phyloP scores from a whole-genome alignment of 2,113 vertebrate genomes.

The Lophius piscatorius region DNA sequence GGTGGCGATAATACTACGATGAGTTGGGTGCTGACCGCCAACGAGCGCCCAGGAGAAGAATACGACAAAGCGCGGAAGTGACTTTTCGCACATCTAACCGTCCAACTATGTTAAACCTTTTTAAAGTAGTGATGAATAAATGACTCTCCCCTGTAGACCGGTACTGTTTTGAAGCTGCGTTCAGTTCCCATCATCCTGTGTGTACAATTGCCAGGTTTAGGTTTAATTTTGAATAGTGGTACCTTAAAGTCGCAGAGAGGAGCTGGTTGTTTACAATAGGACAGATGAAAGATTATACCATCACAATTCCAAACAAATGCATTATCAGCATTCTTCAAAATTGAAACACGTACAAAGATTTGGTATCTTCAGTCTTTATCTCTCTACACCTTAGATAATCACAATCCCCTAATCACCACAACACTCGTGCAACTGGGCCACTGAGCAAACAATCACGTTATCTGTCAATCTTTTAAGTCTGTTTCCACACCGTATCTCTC shows the following conservation, averaged over 20 bases:
- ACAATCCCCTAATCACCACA: constrained; percentile 63
- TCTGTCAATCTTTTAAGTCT: constrained; percentile 72
- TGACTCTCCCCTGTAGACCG: too few relatives aligned
- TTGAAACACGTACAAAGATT: constrained; percentile 51
- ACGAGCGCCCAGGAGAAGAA: too few relatives aligned
- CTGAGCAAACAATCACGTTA: constrained; percentile 65
- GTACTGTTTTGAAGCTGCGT: too few relatives aligned
- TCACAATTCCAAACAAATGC: constrained; percentile 38
- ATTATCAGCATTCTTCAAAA: constrained; percentile 38
- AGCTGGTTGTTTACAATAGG: constrained; percentile 11
- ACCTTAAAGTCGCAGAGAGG: background rate
- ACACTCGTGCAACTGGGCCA: constrained; percentile 49
- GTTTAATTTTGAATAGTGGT: background rate
- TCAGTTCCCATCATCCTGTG: too few relatives aligned
- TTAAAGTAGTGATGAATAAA: too few relatives aligned
- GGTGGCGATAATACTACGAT: too few relatives aligned
- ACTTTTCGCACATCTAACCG: too few relatives aligned
- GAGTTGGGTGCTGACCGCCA: too few relatives aligned
- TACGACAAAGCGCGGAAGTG: too few relatives aligned
- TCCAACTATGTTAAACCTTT: too few relatives aligned
- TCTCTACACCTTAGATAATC: constrained; percentile 62
- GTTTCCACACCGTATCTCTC: constrained; percentile 55
- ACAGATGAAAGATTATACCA: constrained; percentile 41
- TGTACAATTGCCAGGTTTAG: too few relatives aligned
- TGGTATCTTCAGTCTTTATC: constrained; percentile 50